Conservation (phyloP, 2,113 vertebrate species). For the Orientallactaga bullata region DNA sequence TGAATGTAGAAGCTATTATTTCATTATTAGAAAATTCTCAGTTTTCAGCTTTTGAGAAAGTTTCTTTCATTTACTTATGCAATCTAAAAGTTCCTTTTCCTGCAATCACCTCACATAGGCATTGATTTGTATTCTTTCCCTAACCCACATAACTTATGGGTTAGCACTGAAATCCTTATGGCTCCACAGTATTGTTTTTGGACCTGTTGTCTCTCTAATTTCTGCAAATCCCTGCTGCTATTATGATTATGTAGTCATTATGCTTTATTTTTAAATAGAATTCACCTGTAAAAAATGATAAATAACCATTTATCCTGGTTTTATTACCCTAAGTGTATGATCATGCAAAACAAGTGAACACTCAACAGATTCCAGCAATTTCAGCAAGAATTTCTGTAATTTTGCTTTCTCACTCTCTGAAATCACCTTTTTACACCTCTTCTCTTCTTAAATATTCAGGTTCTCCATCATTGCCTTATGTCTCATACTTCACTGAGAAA, state of each 20-base stretch:
- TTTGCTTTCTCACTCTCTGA: not conserved
- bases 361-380: not conserved
- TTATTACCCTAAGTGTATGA: not conserved
- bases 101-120: not conserved
- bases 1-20: not conserved
- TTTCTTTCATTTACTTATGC: conserved; percentile 23
- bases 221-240: not conserved
- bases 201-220: not conserved
- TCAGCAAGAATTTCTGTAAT: conserved; percentile 7
- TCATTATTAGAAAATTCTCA: not conserved
- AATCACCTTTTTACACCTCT: not conserved
- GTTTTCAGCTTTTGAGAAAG: not conserved
- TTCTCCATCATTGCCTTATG: not conserved
- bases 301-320: not conserved
- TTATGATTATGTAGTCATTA: not conserved
- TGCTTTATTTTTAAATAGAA: not conserved
- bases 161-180: not conserved
- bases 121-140: not conserved
- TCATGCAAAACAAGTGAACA: not conserved
- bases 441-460: conserved; percentile 39
- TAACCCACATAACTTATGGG: not conserved
- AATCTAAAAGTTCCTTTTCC: not conserved
- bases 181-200: not conserved
- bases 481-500: conserved; percentile 32
- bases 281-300: not conserved